Evolutionary conservation across 92 coral and sea anemone species (phyloP).

Genomic region (Epizoanthus fatuus): DNA sequence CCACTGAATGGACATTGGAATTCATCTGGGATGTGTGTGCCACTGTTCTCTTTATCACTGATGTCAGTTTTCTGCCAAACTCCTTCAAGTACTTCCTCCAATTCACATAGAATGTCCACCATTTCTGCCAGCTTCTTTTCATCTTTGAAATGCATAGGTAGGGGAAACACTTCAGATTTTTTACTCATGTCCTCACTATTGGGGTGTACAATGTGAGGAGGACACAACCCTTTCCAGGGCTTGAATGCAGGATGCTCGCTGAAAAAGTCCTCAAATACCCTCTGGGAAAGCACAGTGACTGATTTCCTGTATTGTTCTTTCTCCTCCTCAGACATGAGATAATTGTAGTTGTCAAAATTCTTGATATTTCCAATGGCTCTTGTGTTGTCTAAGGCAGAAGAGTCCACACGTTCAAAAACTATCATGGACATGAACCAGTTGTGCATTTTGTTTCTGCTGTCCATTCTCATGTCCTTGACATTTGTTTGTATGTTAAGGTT

Average conservation of each 20-base stretch:
- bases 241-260: slow-evolving; percentile 38
- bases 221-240: slow-evolving; percentile 40
- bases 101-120: slow-evolving; percentile 60
- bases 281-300: slow-evolving; percentile 32
- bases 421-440: slow-evolving; percentile 51
- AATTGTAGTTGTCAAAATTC: slow-evolving; percentile 31
- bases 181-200: slow-evolving; percentile 34
- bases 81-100: slow-evolving; percentile 46
- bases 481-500: slow-evolving; percentile 39
- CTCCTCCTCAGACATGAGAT: slow-evolving; percentile 35
- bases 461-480: slow-evolving; percentile 39
- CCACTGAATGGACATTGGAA: slow-evolving; percentile 53
- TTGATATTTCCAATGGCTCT: slow-evolving; percentile 32
- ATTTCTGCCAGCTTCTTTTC: slow-evolving; percentile 62
- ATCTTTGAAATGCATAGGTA: slow-evolving; percentile 58
- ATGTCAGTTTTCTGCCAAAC: slow-evolving; percentile 43
- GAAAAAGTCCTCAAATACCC: slow-evolving; percentile 33
- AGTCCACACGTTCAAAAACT: slow-evolving; percentile 38
- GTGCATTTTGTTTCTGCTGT: slow-evolving; percentile 44
- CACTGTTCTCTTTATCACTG: slow-evolving; percentile 18
- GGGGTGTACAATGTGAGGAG: slow-evolving; percentile 9
- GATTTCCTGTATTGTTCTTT: not conserved
- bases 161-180: slow-evolving; percentile 48
- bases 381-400: slow-evolving; percentile 31
- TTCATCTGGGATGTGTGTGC: slow-evolving; percentile 46